Evolutionary conservation across 2,888 invertebrate genomes (phyloP).

Genomic region (Trachelus stipa): DNA sequence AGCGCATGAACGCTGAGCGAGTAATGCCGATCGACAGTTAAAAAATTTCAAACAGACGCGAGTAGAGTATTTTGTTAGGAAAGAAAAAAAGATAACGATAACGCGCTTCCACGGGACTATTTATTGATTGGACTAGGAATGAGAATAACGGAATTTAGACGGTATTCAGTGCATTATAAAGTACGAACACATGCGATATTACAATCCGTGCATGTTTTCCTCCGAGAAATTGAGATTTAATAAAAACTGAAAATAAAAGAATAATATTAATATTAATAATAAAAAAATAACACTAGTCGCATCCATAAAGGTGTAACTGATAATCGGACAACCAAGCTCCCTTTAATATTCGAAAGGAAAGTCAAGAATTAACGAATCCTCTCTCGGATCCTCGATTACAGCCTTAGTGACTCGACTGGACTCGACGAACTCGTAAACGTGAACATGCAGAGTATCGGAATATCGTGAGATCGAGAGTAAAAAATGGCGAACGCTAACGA

Average conservation of each 20-base stretch:
- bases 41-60: not conserved
- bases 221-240: conserved; percentile 5
- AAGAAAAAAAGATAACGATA: not conserved
- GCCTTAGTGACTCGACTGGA: not conserved
- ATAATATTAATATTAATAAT: not conserved
- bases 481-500: not conserved
- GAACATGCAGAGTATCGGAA: not conserved
- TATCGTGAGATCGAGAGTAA: not conserved
- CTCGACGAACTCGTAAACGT: not conserved
- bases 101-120: not conserved
- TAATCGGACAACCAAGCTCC: not conserved
- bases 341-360: not conserved
- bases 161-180: conserved; percentile 27
- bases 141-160: not conserved
- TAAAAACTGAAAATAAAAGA: not conserved
- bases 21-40: not conserved
- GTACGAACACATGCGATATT: conserved; percentile 30
- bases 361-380: not conserved
- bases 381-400: not conserved
- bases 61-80: not conserved
- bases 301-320: not conserved
- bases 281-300: not conserved
- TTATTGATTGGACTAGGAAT: not conserved
- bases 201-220: conserved; percentile 31
- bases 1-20: too few relatives aligned